phyloP scores from a whole-genome alignment of 2,797 vertebrate species.

The Falco peregrinus region DNA sequence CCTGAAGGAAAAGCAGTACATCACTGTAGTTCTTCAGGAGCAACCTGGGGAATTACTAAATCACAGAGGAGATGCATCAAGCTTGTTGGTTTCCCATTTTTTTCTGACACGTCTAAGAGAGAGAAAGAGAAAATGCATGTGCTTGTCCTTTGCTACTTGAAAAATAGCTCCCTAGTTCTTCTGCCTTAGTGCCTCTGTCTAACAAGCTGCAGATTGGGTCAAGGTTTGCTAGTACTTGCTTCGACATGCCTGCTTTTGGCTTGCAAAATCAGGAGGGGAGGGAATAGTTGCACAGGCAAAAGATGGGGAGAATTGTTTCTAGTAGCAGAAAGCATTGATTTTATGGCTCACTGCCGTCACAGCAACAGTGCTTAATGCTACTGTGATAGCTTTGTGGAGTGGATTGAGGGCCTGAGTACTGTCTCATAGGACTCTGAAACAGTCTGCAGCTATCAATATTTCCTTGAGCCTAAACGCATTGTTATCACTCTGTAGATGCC shows the following conservation, averaged over 20 bases:
- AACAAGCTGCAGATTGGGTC: not conserved
- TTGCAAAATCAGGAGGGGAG: not conserved
- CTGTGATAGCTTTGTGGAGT: not conserved
- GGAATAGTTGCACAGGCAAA: not conserved
- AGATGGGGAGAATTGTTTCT: not conserved
- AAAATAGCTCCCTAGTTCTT: not conserved
- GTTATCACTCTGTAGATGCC: not conserved
- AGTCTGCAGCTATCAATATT: constrained; percentile 19
- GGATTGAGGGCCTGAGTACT: not conserved
- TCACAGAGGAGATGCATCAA: not conserved
- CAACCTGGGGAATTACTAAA: not conserved
- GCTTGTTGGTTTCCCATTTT: not conserved
- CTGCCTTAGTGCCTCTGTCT: not conserved
- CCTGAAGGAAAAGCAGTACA: not conserved
- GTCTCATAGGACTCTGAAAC: not conserved
- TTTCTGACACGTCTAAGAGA: not conserved
- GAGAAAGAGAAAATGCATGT: not conserved
- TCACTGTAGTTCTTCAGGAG: not conserved
- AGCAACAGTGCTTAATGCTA: not conserved
- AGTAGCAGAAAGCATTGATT: not conserved
- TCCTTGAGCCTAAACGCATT: not conserved
- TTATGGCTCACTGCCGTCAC: not conserved
- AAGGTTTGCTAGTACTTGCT: not conserved
- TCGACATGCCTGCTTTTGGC: not conserved
- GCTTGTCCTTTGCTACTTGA: not conserved